Evolutionary conservation across 1,140 invertebrate species (phyloP), one percentile per base, ranked within the genome.

Genomic region (Solenopsis fugax): DNA sequence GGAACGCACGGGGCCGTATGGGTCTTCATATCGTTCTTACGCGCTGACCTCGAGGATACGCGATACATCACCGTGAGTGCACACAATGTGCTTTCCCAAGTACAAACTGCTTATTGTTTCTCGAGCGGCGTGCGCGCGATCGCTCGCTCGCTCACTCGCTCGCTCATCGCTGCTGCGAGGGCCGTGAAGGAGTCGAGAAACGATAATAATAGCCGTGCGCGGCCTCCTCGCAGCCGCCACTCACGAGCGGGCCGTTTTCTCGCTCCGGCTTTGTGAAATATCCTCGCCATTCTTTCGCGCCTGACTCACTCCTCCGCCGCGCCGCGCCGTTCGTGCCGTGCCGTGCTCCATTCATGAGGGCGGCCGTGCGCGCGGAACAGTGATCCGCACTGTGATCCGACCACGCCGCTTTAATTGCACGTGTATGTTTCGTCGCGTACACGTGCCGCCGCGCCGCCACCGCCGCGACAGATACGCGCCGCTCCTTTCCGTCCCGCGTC

Each of bases 71-170:
- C 18, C 45, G 78, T 58, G 48, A 90, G 69, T 82, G 50, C 67
- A 67, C 65, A 69, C 71, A 77, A 76, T 80, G 86, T 48, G 56
- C 48, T 77, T 60, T 64, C 60, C 78, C 75, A 85, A 87, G 56
- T 86, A 92, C 92, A 91, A 92, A 90, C 90, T 90, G 88, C 87
- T 91, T 90, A 91, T 92, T 92, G 92, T 92, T 87, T 88, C 58
- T 86, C 72, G 76, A 54, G 56, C 85, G 80, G 62, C 48, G 58
- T n/a, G 24, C 64, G 52, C 41, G 52, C 58, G 82, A 16, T 60
- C 54, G 52, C 62, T n/a, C 64, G 64, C 62, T 81, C 52, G 67
- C 62, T n/a, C 64, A 50, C 62, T 81, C 52, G 67, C 54, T 87
- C 75, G 85, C 60, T 58, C 29, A 2, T 29, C 29, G 80, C 50